These are phyloP conservation scores for Colossoma macropomum DNA, from an alignment of 2,113 vertebrate species.

Conservation along the genomic window DNA sequence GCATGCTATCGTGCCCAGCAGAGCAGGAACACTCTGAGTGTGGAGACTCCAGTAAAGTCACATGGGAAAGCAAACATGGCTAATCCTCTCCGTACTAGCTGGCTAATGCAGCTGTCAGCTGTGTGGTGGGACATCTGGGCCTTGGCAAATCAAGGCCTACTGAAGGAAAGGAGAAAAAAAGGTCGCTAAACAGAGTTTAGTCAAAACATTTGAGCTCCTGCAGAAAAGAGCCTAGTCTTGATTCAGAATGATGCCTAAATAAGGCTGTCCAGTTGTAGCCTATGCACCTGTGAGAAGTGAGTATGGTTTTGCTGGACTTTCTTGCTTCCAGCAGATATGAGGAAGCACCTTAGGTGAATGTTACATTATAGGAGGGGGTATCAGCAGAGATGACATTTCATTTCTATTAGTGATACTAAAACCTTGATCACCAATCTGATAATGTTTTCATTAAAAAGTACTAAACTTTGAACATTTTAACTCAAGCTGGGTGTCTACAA, in stretches of 20 bases:
- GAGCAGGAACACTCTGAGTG: not conserved
- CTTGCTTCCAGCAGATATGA: too few species aligned
- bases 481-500: too few species aligned
- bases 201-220: not conserved
- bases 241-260: not conserved
- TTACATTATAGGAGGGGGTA: too few species aligned
- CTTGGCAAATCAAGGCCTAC: constrained; percentile 7
- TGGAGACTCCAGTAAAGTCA: not conserved
- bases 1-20: not conserved
- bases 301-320: too few species aligned
- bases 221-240: not conserved
- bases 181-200: not conserved
- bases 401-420: too few species aligned
- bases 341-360: too few species aligned
- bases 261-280: not conserved
- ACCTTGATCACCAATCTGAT: too few species aligned
- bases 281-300: too few species aligned
- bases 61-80: constrained; percentile 39
- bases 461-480: too few species aligned
- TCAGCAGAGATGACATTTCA: too few species aligned
- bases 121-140: constrained; percentile 29
- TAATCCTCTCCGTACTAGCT: constrained; percentile 41
- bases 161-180: not conserved
- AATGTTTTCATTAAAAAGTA: too few species aligned
- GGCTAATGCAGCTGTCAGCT: constrained; percentile 55